Evolutionary conservation across 2,113 vertebrate genomes (phyloP).

Genomic region (Solea senegalensis): DNA sequence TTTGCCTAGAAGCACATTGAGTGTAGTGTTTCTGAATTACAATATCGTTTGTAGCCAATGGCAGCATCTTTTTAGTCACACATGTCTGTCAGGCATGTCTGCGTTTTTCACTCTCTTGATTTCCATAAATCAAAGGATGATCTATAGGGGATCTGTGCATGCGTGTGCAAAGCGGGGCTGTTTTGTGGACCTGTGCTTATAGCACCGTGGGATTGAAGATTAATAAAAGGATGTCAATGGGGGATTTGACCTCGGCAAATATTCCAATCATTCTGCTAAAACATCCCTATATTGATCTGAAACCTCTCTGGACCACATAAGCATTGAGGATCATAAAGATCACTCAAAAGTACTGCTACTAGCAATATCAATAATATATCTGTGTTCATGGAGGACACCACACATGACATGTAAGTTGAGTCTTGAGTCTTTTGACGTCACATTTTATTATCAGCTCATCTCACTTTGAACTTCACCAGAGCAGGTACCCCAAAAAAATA

Average conservation of each 20-base stretch:
- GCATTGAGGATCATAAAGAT: conserved; percentile 54
- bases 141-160: conserved; percentile 28
- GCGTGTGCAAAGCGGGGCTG: conserved; percentile 1
- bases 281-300: conserved; percentile 56
- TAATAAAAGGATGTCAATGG: conserved; percentile 70
- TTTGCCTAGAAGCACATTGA: conserved; percentile 10
- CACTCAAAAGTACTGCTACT: conserved; percentile 4
- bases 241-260: conserved; percentile 74
- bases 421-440: too few relatives aligned
- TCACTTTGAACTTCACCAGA: too few relatives aligned
- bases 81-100: conserved; percentile 44
- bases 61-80: conserved; percentile 42
- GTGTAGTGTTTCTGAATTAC: conserved; percentile 14
- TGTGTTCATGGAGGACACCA: too few relatives aligned
- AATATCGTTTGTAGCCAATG: conserved; percentile 13
- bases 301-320: conserved; percentile 52
- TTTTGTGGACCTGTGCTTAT: conserved; percentile 53
- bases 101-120: conserved; percentile 41
- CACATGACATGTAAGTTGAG: too few relatives aligned
- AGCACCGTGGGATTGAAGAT: conserved; percentile 61
- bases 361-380: too few relatives aligned
- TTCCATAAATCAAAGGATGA: conserved; percentile 58
- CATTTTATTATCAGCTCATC: too few relatives aligned
- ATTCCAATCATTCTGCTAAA: conserved; percentile 66
- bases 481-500: too few relatives aligned